Conservation (phyloP, 2,797 vertebrate species). For the Pseudotriccus pelzelni region DNA sequence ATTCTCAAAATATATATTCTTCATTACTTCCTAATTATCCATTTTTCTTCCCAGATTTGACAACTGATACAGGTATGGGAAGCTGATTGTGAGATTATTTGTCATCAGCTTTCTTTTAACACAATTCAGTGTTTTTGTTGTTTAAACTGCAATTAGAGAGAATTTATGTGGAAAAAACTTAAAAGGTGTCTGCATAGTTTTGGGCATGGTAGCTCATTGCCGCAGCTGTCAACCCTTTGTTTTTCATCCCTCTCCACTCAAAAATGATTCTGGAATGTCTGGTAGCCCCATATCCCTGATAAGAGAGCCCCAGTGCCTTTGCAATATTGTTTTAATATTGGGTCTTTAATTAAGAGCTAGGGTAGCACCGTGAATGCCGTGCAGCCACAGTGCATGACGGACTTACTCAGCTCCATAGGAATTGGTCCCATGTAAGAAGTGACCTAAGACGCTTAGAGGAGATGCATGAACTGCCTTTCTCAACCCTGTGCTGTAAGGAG, state of each 20-base stretch:
- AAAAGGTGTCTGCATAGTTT: neutral
- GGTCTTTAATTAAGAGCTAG: neutral
- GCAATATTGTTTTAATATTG: neutral
- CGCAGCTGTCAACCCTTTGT: neutral
- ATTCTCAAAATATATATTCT: neutral
- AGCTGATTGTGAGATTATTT: neutral
- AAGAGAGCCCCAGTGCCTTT: neutral
- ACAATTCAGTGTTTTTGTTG: neutral
- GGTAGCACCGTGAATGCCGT: neutral
- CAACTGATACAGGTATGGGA: neutral
- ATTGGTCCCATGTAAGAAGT: neutral
- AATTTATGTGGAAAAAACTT: neutral
- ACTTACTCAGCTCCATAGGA: neutral
- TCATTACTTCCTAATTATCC: neutral
- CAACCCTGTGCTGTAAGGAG: neutral
- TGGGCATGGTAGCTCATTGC: neutral
- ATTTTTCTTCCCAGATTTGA: neutral
- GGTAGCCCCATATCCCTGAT: neutral
- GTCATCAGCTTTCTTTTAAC: neutral
- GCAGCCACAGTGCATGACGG: too few species aligned
- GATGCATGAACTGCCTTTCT: neutral
- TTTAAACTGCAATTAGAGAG: neutral
- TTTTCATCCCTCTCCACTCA: neutral
- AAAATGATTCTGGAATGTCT: neutral
- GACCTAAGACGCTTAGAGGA: neutral